A percentile compares a stretch with the other conserved stretches of the same genome.
Conservation (phyloP, 2,888 invertebrate species). For the Scaptomyza parva region DNA sequence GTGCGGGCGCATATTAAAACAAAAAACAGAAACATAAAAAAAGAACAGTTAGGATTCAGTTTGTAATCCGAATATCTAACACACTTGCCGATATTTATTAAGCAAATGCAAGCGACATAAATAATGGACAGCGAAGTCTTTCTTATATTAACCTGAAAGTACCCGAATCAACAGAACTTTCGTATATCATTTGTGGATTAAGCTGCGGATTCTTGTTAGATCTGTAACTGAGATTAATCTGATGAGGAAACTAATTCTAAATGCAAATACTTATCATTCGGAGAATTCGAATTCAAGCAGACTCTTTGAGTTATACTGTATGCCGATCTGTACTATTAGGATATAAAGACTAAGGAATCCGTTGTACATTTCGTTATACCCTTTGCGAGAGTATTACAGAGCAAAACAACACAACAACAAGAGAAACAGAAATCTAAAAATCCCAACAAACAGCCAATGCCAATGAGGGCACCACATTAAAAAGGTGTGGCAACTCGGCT, state of each 20-base stretch:
- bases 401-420: conserved; percentile 10
- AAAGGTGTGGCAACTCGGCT: conserved; percentile 68
- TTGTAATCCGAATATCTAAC: not conserved
- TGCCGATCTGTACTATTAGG: not conserved
- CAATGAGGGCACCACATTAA: conserved; percentile 59
- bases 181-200: too few relatives aligned
- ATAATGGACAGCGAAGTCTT: too few relatives aligned
- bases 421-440: conserved; percentile 32
- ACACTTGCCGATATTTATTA: not conserved
- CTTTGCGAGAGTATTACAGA: conserved; percentile 10
- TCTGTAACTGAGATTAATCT: too few relatives aligned
- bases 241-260: too few relatives aligned
- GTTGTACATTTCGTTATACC: not conserved
- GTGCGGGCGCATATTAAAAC: conserved; percentile 75
- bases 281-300: too few relatives aligned
- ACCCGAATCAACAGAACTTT: too few relatives aligned
- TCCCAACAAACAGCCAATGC: conserved; percentile 40
- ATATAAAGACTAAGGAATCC: not conserved
- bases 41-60: conserved; percentile 14
- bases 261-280: too few relatives aligned
- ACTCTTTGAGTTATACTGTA: too few relatives aligned
- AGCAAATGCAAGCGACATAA: too few relatives aligned
- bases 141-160: too few relatives aligned
- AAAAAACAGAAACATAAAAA: conserved; percentile 45
- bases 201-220: too few relatives aligned